Base-by-base conservation (phyloP, 2,888 invertebrate genomes). In the Hemithea aestivaria region DNA sequence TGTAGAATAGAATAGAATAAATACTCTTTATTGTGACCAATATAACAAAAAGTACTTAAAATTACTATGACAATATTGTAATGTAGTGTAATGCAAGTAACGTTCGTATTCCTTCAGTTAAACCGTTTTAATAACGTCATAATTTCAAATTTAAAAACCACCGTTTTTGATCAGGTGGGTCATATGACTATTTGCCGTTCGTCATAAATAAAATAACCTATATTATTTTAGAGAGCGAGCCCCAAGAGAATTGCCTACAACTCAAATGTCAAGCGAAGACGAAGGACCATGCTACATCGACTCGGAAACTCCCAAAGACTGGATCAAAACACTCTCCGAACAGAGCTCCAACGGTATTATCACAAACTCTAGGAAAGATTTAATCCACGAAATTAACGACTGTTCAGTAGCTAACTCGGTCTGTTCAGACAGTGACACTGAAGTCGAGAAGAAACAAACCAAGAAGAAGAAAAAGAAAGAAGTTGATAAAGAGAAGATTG, bases 241-340 rank as follows among this genome's bases (percentile, higher is more conserved):
- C 0, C 87, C 88, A 23, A 77, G 91, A 10, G 88, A 90, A 27
- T 56, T 91, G 1, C 91, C 91, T 1, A 78, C 73, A 0, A 76
- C 72, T 47, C 61, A 78, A 22, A 59, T 79, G 9, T 88, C 87
- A 0, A 88, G 87, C 45, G 84, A 87, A 55, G 89, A 89, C 43
- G 87, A 87, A 40, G 87, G 84, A 0, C 81, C 88, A 0, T 80
- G 81, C 51, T 88, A 75, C 52, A 84, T 87, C 8, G 87, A 87
- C 53, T 74, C 73, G 0, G 87, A 82, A 40, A 84, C 85, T 0
- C 87, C 87, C 0, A 66, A 56, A 0, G 77, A 60, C 27, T 88
- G 88, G 88, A 88, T 87, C 45, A 80, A 79, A 44, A 78, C 76
- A 0, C 61, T 83, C 0, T 83, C 82, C 0, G 80, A 87, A 40